Conservation (phyloP, 1,140 invertebrate species). For the Tetramorium parvispinum region DNA sequence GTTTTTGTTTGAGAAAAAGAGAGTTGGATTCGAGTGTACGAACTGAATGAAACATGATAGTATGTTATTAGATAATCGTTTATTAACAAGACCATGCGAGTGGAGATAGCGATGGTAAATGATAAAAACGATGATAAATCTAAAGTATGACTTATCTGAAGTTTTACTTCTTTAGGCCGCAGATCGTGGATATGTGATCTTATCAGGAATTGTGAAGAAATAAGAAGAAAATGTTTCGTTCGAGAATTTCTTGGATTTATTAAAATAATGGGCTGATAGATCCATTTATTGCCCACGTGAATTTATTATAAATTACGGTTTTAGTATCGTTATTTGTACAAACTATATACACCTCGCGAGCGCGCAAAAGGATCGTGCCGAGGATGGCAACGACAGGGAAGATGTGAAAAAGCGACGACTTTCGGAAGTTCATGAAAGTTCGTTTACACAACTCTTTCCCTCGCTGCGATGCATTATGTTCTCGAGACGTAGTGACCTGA, state of each 20-base stretch:
- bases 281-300: neutral
- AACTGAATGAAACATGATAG: slow-evolving; percentile 2
- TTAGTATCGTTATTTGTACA: slow-evolving; percentile 40
- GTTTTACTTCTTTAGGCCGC: neutral
- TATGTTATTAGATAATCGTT: slow-evolving; percentile 12
- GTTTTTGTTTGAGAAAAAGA: slow-evolving; percentile 61
- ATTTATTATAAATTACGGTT: slow-evolving; percentile 41
- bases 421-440: slow-evolving; percentile 83
- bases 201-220: neutral
- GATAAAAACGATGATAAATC: neutral
- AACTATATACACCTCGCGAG: slow-evolving; percentile 9
- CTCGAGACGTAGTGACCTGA: slow-evolving; percentile 83
- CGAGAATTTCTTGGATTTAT: neutral
- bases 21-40: slow-evolving; percentile 3
- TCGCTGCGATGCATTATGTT: slow-evolving; percentile 82
- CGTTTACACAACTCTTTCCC: slow-evolving; percentile 83
- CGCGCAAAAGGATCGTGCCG: slow-evolving; percentile 36
- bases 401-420: slow-evolving; percentile 76
- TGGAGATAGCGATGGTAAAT: neutral
- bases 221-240: neutral
- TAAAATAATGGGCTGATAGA: neutral
- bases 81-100: neutral
- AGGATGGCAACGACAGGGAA: slow-evolving; percentile 22
- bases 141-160: neutral
- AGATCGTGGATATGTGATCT: neutral